These are phyloP conservation scores for Corythaeola cristata DNA, from an alignment of 2,113 vertebrate genomes.

Conservation along the genomic window DNA sequence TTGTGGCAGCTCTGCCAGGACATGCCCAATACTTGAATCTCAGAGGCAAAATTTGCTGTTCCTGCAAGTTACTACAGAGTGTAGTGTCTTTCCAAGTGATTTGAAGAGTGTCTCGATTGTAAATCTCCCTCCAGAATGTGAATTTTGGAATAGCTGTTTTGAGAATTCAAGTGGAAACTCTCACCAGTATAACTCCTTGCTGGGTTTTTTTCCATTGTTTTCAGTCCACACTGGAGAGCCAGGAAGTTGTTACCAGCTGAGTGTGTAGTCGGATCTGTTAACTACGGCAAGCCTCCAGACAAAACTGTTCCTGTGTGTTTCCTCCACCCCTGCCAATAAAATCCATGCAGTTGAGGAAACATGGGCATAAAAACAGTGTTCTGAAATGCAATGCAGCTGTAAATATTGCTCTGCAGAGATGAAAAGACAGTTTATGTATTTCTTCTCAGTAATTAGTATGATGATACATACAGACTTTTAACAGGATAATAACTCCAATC, in stretches of 20 bases:
- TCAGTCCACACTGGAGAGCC: not conserved
- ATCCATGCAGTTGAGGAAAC: constrained; percentile 22
- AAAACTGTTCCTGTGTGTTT: constrained; percentile 24
- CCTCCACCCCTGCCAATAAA: constrained; percentile 30
- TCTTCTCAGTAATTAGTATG: constrained; percentile 5
- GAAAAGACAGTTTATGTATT: constrained; percentile 18
- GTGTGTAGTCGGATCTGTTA: constrained; percentile 1
- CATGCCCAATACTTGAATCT: not conserved
- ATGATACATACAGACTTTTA: not conserved
- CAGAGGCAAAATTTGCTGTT: not conserved
- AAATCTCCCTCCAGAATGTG: not conserved
- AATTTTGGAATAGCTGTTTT: constrained; percentile 6
- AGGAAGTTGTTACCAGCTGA: constrained; percentile 38
- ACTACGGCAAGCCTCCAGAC: constrained; percentile 28
- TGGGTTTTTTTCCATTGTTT: not conserved
- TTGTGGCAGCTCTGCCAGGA: not conserved
- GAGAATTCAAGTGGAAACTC: constrained; percentile 40
- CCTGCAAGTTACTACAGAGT: not conserved
- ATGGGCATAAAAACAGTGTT: constrained; percentile 16
- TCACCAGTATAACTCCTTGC: not conserved
- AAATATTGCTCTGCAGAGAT: constrained; percentile 28
- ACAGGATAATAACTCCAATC: not conserved
- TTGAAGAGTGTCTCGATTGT: not conserved
- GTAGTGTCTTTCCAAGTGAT: not conserved
- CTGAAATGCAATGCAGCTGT: not conserved